Base-by-base conservation (phyloP, 2,797 vertebrate genomes). In the Ceryle rudis region DNA sequence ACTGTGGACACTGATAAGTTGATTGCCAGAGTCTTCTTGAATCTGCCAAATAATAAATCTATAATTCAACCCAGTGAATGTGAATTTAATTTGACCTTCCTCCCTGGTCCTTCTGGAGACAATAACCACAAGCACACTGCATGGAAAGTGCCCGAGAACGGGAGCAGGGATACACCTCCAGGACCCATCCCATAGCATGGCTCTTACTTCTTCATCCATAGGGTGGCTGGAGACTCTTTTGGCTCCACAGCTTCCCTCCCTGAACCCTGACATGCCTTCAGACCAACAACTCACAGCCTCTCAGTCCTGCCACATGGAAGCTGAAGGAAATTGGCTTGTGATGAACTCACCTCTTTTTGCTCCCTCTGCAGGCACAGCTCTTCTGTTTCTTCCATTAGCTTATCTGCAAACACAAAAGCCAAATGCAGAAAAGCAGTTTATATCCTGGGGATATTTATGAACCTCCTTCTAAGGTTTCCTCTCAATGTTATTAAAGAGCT, bases 361-460 rank as follows among this genome's bases (percentile, higher is more conserved):
- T 99, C 99, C 95, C 99, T 98, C 77, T 99, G 99, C 46, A 99
- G 98, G 86, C 99, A 99, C 11, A 99, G 98, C 93, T 99, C 99
- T 94, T 99, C 99, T 0, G 99, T 99, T 97, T 99, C 99, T 71
- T 99, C 99, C 99, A 99, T 99, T 93, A 99, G 98, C 95, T 99
- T 99, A 97, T 99, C 99, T 99, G 98, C 60, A 98, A 95, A 90
- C 49, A 95, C 52, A 84, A n/a, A 70, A 41, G 41, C 66, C 61
- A 74, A 84, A 52, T 11, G 35, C 33, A 74, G 69, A 66, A 92
- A 91, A 93, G 67, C n/a, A 47, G 47, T 93, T 41, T 25, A 66
- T 70, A 81, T 33, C 58, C 49, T 44, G 6, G 1, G 52, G 37
- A 61, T 71, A 81, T 80, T 90, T 89, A 88, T 52, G 35, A 72